Conservation (phyloP, 2,888 invertebrate species). For the Temnothorax unifasciatus region DNA sequence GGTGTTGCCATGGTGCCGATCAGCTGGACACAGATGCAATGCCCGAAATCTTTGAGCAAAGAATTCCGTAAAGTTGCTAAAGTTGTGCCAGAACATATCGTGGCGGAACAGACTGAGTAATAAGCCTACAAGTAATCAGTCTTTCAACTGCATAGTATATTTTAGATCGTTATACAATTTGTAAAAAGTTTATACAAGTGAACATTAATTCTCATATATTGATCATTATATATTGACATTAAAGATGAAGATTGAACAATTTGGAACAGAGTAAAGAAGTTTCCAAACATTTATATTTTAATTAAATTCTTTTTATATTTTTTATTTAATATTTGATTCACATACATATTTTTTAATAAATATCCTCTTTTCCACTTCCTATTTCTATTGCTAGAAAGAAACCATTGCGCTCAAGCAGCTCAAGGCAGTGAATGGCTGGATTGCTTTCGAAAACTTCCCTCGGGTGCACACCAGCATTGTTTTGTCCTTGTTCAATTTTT, state of each 20-base stretch:
- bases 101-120: conserved; percentile 47
- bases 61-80: conserved; percentile 98
- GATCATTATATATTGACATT: too few relatives aligned
- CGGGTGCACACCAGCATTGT: too few relatives aligned
- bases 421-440: too few relatives aligned
- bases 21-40: conserved; percentile 99
- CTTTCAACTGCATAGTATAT: background rate
- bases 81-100: conserved; percentile 91
- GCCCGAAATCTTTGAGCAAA: conserved; percentile 94
- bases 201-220: background rate
- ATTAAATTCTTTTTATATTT: background rate
- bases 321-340: background rate
- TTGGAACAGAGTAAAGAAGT: background rate
- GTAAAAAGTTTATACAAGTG: background rate
- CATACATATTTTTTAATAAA: background rate
- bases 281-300: background rate
- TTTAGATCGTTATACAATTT: background rate
- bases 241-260: background rate
- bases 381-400: too few relatives aligned
- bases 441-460: too few relatives aligned
- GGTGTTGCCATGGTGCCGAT: conserved; percentile 96
- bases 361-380: background rate
- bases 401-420: too few relatives aligned
- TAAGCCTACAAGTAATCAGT: conserved; percentile 10
- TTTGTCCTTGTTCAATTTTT: background rate